phyloP scores from a whole-genome alignment of 2,888 invertebrate species.

The Tipula unca region DNA sequence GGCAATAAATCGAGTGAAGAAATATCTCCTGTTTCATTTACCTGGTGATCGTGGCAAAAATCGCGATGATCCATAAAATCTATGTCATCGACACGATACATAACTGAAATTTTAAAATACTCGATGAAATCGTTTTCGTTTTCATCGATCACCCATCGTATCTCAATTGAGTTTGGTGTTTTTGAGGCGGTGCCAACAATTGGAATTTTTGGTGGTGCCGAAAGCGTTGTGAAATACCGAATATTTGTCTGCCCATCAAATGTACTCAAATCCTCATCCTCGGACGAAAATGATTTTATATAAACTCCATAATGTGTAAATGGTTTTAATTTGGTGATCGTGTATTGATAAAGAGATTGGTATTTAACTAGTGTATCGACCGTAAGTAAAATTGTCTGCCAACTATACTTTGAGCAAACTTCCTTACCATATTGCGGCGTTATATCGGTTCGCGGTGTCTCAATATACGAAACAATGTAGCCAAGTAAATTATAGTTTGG shows the following conservation, averaged over 20 bases:
- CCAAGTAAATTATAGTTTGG: conserved; percentile 43
- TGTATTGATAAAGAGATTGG: conserved; percentile 32
- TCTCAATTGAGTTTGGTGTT: conserved; percentile 36
- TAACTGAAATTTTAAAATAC: conserved; percentile 37
- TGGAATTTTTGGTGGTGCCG: conserved; percentile 46
- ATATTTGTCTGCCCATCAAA: conserved; percentile 49
- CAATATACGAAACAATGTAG: conserved; percentile 56
- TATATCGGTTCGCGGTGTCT: conserved; percentile 45
- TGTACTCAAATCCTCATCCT: conserved; percentile 30
- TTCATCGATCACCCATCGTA: conserved; percentile 54
- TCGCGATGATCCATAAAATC: conserved; percentile 43
- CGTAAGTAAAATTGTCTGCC: neutral
- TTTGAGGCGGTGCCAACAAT: conserved; percentile 32
- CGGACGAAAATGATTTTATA: conserved; percentile 55
- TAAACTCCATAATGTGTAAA: conserved; percentile 65
- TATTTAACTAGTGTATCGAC: conserved; percentile 22
- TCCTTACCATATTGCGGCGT: conserved; percentile 47
- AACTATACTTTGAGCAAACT: conserved; percentile 38
- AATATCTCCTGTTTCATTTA: neutral
- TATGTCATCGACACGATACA: conserved; percentile 35
- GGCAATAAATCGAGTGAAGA: neutral
- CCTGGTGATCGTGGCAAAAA: conserved; percentile 43
- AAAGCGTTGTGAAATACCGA: conserved; percentile 54
- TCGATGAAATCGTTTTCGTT: conserved; percentile 35
- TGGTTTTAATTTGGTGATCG: conserved; percentile 48